phyloP scores from a whole-genome alignment of 2,113 vertebrate genomes.

The Heptranchias perlo region DNA sequence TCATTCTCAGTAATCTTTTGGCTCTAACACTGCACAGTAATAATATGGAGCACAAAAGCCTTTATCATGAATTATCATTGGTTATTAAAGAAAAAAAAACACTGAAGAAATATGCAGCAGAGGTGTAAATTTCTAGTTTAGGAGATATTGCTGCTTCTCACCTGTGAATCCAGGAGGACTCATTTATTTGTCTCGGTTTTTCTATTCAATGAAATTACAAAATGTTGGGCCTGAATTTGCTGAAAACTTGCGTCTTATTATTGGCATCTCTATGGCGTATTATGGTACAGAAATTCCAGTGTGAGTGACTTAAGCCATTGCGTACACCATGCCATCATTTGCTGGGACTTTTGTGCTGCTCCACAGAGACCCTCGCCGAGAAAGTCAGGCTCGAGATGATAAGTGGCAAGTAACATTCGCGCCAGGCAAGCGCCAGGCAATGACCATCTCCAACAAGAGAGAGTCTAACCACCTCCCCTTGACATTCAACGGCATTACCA shows the following conservation, averaged over 20 bases:
- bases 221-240: neutral
- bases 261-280: neutral
- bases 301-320: neutral
- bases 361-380: neutral
- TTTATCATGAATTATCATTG: neutral
- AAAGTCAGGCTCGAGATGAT: too few relatives aligned
- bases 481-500: too few relatives aligned
- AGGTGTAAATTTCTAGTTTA: neutral
- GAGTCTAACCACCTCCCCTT: too few relatives aligned
- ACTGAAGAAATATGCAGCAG: neutral
- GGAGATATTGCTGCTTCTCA: neutral
- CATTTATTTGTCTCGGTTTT: neutral
- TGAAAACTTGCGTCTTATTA: neutral
- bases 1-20: neutral
- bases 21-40: neutral
- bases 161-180: neutral
- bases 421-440: too few relatives aligned
- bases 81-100: neutral
- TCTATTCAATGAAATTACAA: neutral
- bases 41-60: neutral
- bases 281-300: neutral
- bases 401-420: too few relatives aligned
- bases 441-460: too few relatives aligned
- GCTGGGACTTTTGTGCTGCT: too few relatives aligned
- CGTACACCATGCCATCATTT: neutral